Base-by-base conservation (phyloP, 2,113 vertebrate genomes). In the Tachysurus fulvidraco region DNA sequence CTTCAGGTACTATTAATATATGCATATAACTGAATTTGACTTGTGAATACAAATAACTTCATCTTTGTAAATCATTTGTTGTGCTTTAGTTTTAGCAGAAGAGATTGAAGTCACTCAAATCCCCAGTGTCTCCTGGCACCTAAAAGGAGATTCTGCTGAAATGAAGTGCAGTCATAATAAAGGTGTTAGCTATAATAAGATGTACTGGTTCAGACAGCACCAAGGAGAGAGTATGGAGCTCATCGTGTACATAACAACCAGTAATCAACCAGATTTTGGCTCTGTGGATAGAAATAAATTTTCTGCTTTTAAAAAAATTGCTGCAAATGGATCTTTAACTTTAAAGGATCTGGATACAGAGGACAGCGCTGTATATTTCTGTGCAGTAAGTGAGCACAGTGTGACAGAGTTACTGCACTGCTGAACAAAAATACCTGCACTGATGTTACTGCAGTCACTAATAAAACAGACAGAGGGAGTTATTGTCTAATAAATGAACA, bases 311-410 rank as follows among this genome's bases (percentile, higher is more conserved):
- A 88, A 83, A 84, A 3, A 57, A 25, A 0, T 59, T 0, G 12
- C 13, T 86, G 0, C 80, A 0, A 91, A 6, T 57, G 92, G 91
- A 88, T 91, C 89, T 74, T 30, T 93, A 21, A 92, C 65, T 4
- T 84, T 91, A 79, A 91, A 82, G 4, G 57, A 88, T 78, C 17
- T 91, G 65, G 77, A 89, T 59, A 19, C 77, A 52, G 69, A 59
- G 4, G 86, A 91, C 81, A 55, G 83, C 12, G 88, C 73, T 25
- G 36, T 87, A 28, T 91, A 90, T 83, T 74, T 91, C 89, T 91
- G 86, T 73, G 85, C 83, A 81, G 88, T 87, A 28, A 86, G 89
- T 44, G 0, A 89, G 84, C 91, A 90, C 91, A 90, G 86, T 89
- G 86, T 44, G 77, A 65, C 62, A 92, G 41, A 82, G 23, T 7